Percentiles rank a stretch among this genome's conserved stretches.
Evolutionary conservation across 2,888 invertebrate genomes (phyloP).

Genomic region (Microplitis deprimator): DNA sequence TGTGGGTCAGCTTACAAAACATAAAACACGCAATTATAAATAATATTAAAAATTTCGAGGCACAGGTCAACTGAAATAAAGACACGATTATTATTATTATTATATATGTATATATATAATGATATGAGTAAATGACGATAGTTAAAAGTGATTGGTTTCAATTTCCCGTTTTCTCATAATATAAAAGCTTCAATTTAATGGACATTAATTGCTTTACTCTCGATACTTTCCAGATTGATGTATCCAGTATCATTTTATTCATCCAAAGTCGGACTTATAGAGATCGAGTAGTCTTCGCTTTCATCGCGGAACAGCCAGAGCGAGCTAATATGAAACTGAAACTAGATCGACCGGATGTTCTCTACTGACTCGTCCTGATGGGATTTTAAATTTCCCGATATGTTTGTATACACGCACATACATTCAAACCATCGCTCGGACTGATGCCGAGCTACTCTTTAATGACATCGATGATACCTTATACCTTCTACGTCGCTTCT

Average conservation of each 20-base stretch:
- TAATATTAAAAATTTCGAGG: not conserved
- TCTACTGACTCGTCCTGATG: conserved; percentile 21
- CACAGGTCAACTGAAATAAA: conserved; percentile 7
- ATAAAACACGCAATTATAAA: not conserved
- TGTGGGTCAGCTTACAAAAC: not conserved
- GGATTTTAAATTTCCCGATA: conserved; percentile 15
- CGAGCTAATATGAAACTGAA: conserved; percentile 51
- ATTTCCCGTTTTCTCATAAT: conserved; percentile 31
- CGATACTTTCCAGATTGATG: conserved; percentile 69
- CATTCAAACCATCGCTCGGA: conserved; percentile 1
- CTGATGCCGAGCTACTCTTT: not conserved
- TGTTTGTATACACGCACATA: conserved; percentile 1
- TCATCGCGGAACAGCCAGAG: conserved; percentile 57
- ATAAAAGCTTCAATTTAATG: conserved; percentile 40
- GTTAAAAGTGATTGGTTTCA: conserved; percentile 28
- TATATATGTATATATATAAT: not conserved
- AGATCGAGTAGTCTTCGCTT: conserved; percentile 65
- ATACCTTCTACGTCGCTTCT: not conserved
- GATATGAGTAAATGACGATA: not conserved
- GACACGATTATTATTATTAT: not conserved
- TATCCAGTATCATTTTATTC: conserved; percentile 58
- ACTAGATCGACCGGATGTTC: conserved; percentile 61
- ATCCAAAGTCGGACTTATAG: conserved; percentile 58
- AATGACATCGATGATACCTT: conserved; percentile 2
- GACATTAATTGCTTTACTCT: conserved; percentile 66